Percentiles rank a stretch among this genome's conserved stretches.
Evolutionary conservation across 2,888 invertebrate genomes (phyloP).

Genomic region (Barypeithes pellucidus): DNA sequence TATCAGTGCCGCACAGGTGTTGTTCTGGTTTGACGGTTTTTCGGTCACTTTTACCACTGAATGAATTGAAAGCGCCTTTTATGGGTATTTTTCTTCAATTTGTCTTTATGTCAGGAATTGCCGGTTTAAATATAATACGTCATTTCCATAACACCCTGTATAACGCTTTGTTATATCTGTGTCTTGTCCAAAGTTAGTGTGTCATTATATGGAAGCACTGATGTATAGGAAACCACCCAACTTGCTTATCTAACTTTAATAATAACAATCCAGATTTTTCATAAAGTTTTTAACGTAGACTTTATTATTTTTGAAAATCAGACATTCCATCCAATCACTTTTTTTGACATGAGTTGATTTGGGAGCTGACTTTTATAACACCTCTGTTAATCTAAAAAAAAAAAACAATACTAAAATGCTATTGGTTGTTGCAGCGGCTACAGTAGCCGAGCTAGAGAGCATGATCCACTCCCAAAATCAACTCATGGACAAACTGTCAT

Average conservation of each 20-base stretch:
- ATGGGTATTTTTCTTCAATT: too few species aligned
- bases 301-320: background rate
- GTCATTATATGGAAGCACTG: too few species aligned
- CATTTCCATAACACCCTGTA: too few species aligned
- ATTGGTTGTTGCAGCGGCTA: conserved; percentile 81
- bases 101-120: too few species aligned
- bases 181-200: too few species aligned
- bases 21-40: too few species aligned
- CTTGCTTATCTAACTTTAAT: background rate
- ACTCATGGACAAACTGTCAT: conserved; percentile 93
- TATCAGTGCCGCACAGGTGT: too few species aligned
- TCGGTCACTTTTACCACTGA: too few species aligned
- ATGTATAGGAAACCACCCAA: too few species aligned
- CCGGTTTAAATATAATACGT: too few species aligned
- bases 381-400: conserved; percentile 18
- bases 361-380: conserved; percentile 54
- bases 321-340: conserved; percentile 32
- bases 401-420: conserved; percentile 30
- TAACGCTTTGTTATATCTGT: too few species aligned
- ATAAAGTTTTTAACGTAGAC: background rate
- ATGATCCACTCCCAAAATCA: conserved; percentile 93
- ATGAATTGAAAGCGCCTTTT: too few species aligned
- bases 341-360: conserved; percentile 69
- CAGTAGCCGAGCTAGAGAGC: conserved; percentile 91
- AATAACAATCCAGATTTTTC: background rate